These are phyloP conservation scores for Hanleya hanleyi DNA, from an alignment of 2,888 invertebrate genomes.

Conservation along the genomic window DNA sequence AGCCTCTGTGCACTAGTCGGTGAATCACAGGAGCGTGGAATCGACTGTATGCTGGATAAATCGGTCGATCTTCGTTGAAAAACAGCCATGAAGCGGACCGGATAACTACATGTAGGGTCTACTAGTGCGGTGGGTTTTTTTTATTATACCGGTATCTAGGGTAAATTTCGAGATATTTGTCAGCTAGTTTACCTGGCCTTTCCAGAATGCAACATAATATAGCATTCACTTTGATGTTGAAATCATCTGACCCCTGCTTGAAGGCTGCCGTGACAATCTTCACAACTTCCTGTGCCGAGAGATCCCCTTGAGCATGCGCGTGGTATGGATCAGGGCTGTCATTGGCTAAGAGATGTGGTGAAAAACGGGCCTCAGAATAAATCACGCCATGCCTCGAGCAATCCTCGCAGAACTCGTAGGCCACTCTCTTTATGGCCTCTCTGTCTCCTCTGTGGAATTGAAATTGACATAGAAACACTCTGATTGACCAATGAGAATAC, in stretches of 20 bases:
- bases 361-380: constrained; percentile 77
- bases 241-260: constrained; percentile 72
- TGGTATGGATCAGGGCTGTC: constrained; percentile 29
- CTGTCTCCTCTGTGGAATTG: constrained; percentile 72
- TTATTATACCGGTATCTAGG: too few species aligned
- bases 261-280: constrained; percentile 74
- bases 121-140: too few species aligned
- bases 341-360: constrained; percentile 74
- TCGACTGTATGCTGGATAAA: too few species aligned
- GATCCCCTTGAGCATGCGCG: constrained; percentile 23
- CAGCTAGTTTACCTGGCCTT: constrained; percentile 64
- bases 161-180: too few species aligned
- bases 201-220: constrained; percentile 75
- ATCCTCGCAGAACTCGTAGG: constrained; percentile 78
- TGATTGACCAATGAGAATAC: too few species aligned
- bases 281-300: constrained; percentile 72
- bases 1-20: too few species aligned
- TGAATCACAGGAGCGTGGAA: too few species aligned
- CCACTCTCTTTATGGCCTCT: constrained; percentile 75
- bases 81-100: too few species aligned
- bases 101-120: too few species aligned
- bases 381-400: constrained; percentile 74
- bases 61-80: too few species aligned
- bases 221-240: constrained; percentile 73
- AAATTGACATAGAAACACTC: too few species aligned